These are phyloP conservation scores for Clepsis dumicolana DNA, from an alignment of 2,888 invertebrate genomes.

Conservation along the genomic window DNA sequence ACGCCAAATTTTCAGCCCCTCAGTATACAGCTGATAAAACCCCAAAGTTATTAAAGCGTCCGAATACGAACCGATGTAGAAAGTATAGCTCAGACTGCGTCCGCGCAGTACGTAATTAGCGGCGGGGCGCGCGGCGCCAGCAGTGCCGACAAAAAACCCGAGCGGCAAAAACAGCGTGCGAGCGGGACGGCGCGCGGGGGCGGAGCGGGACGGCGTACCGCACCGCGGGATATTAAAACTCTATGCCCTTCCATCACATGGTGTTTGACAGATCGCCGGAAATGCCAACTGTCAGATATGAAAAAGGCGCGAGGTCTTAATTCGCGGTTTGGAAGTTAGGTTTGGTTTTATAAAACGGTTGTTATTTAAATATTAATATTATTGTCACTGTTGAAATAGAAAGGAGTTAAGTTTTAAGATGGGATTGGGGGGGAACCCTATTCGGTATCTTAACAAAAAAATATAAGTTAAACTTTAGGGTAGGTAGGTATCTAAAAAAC, in stretches of 20 bases:
- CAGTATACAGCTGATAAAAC: conserved; percentile 35
- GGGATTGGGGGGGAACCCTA: not conserved
- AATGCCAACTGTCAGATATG: conserved; percentile 80
- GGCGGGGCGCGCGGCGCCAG: conserved; percentile 77
- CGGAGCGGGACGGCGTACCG: conserved; percentile 79
- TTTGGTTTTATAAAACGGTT: not conserved
- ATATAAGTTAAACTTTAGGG: not conserved
- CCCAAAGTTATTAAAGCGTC: conserved; percentile 41
- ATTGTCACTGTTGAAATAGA: too few relatives aligned
- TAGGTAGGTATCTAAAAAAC: not conserved
- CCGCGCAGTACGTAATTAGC: conserved; percentile 82
- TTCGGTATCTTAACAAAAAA: not conserved
- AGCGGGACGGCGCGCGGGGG: conserved; percentile 71
- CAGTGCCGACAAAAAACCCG: conserved; percentile 82
- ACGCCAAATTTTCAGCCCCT: not conserved
- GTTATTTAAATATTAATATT: not conserved
- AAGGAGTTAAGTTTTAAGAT: not conserved
- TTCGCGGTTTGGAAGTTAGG: not conserved
- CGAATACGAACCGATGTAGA: conserved; percentile 74
- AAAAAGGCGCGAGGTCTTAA: conserved; percentile 75
- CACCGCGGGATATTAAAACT: conserved; percentile 68
- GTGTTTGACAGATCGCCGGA: conserved; percentile 85
- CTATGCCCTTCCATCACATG: conserved; percentile 85
- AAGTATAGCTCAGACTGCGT: conserved; percentile 77
- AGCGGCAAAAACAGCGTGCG: conserved; percentile 75